Base-by-base conservation (phyloP, 2,797 vertebrate genomes). In the Eremophila alpestris region DNA sequence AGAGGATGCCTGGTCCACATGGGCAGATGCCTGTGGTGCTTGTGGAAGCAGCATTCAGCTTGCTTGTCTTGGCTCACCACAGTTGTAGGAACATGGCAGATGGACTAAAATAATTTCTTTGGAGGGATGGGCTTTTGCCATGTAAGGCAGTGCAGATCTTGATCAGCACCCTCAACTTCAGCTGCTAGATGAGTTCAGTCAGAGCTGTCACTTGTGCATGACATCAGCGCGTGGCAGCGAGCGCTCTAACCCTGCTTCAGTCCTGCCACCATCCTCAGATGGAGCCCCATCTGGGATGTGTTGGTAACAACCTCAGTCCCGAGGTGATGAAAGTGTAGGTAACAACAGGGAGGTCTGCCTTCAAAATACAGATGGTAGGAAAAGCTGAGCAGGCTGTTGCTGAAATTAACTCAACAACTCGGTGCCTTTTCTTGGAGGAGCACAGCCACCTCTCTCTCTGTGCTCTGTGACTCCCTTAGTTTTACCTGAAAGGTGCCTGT, bases 311-410 rank as follows among this genome's bases (percentile, higher is more conserved):
- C 81, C 52, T 79, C 55, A 56, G 83, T 18, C 49, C 62, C 26
- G 81, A 90, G 75, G 71, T 87, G 92, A 64, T 87, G 64, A 70
- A 93, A 60, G 22, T 41, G 21, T 32, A 93, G 79, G 84, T 92
- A 92, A 75, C 3, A 18, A 60, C 32, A 23, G 32, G 26, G 16
- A 77, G 67, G n/a, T 62, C 68, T 82, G 36, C 5, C 1, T 90
- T 89, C 45, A 70, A 92, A 82, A 87, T 85, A 76, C 67, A 89
- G 64, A 46, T 80, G 68, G 70, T 7, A 84, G 60, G 48, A 85
- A 80, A 82, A 84, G 46, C 56, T 90, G 75, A 80, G 43, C 9
- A 19, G 52, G 54, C 64, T 87, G 54, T 67, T 89, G 64, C 75
- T 93, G 77, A 78, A 80, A 77, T 85, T 49, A 87, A 54, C 46